Evolutionary conservation across 2,113 vertebrate species (phyloP).

Genomic region (Pangasianodon hypophthalmus): DNA sequence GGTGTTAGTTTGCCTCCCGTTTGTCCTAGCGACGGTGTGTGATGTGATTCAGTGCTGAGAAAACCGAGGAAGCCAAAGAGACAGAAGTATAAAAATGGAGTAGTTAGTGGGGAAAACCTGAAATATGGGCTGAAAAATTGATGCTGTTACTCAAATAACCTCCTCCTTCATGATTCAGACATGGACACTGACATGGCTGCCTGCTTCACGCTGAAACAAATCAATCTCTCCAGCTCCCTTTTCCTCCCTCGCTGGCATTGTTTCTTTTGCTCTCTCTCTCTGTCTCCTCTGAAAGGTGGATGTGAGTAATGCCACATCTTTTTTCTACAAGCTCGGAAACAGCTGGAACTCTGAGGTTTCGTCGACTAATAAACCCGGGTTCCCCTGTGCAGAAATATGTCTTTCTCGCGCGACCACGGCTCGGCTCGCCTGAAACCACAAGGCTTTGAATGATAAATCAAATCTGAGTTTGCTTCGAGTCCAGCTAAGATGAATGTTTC

Average conservation of each 20-base stretch:
- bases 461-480: slow-evolving; percentile 6
- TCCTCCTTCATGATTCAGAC: slow-evolving; percentile 16
- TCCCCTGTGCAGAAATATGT: slow-evolving; percentile 58
- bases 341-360: slow-evolving; percentile 66
- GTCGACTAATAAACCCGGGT: slow-evolving; percentile 68
- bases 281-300: slow-evolving; percentile 37
- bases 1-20: background rate
- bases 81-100: background rate
- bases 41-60: slow-evolving; percentile 5
- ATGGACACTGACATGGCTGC: slow-evolving; percentile 9
- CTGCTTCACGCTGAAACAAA: slow-evolving; percentile 18
- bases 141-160: slow-evolving; percentile 19
- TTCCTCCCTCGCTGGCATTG: background rate
- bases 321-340: slow-evolving; percentile 53
- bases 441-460: slow-evolving; percentile 60
- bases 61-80: background rate
- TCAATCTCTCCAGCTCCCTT: slow-evolving; percentile 28
- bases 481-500: background rate
- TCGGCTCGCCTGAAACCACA: slow-evolving; percentile 42
- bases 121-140: slow-evolving; percentile 8
- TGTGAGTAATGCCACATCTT: slow-evolving; percentile 36
- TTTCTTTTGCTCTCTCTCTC: slow-evolving; percentile 18
- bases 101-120: background rate
- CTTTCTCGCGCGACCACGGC: slow-evolving; percentile 44
- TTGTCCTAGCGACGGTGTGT: background rate